phyloP scores from a whole-genome alignment of 2,888 invertebrate species.

The Torymus tubicola region DNA sequence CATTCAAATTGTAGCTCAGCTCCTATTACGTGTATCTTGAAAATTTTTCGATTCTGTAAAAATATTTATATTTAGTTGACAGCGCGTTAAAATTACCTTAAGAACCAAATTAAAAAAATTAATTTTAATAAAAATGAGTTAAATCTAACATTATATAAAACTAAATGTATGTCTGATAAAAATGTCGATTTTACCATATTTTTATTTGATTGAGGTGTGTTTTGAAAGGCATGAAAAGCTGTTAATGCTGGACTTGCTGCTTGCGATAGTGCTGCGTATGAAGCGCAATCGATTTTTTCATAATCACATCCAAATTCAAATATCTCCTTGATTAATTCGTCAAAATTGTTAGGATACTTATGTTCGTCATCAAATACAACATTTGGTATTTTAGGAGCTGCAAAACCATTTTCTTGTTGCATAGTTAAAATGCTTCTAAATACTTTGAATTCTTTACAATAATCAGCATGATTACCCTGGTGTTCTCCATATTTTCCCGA shows the following conservation, averaged over 20 bases:
- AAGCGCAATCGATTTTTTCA: slow-evolving; percentile 78
- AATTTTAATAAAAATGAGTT: neutral
- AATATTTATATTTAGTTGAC: neutral
- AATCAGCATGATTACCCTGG: slow-evolving; percentile 78
- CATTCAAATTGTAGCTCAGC: slow-evolving; percentile 87
- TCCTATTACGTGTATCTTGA: slow-evolving; percentile 79
- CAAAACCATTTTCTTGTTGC: slow-evolving; percentile 79
- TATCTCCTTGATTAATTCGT: slow-evolving; percentile 77
- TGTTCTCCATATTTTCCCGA: slow-evolving; percentile 76
- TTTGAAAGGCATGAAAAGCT: slow-evolving; percentile 79
- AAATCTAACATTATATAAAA: neutral
- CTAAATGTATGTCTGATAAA: neutral
- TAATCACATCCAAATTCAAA: slow-evolving; percentile 77
- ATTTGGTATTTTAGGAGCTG: slow-evolving; percentile 80
- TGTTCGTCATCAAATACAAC: slow-evolving; percentile 71
- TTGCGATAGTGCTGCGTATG: slow-evolving; percentile 82
- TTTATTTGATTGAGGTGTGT: neutral
- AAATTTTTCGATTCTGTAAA: slow-evolving; percentile 25
- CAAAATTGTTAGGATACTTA: slow-evolving; percentile 77
- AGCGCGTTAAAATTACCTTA: too few relatives aligned
- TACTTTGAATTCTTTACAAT: slow-evolving; percentile 82
- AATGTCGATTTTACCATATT: slow-evolving; percentile 10
- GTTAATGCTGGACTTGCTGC: slow-evolving; percentile 83
- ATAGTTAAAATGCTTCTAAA: slow-evolving; percentile 80
- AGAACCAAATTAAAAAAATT: neutral